Base-by-base conservation (phyloP, 2,888 invertebrate genomes). In the Gryllus longicercus region DNA sequence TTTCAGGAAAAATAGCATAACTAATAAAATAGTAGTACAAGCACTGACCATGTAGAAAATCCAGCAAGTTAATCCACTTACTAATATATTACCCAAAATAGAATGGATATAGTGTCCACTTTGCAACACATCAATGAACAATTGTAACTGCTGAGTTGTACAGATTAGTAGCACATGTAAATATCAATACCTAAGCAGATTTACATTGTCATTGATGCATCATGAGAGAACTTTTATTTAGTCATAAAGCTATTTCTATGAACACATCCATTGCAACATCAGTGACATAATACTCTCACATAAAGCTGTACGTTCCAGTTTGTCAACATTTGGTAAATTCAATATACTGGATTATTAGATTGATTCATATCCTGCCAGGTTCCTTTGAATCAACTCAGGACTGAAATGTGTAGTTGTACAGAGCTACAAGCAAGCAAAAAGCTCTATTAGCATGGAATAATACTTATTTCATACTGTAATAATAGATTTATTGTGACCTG, bases 401-500 rank as follows among this genome's bases (percentile, higher is more conserved):
- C 77, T 81, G 82, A 81, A 82, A 82, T 82, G 81, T 80, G 81
- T 81, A 81, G 79, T 74, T 23, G 51, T 81, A 63, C 76, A 75
- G 50, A 21, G 50, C 81, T 81, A 81, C 78, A 76, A 80, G 79
- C 74, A 82, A 82, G 82, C 82, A 80, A 81, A 75, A 82, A 82
- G 82, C 82, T 81, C 81, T 82, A 81, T 79, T 81, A 82, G 82
- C 82, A 82, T 81, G 80, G 82, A 82, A 82, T 81, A 81, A 81
- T 78, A 81, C 76, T 81, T 76, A 74, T 75, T 77, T 80, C 75
- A 51, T 38, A 38, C 38, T 38, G 38, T 38, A 38, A 38, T 38
- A 38, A 38, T 38, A 38, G 38, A 38, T 38, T 49, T 74, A 80
- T 81, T 80, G 76, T 75, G 76, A 78, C 49, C n/a, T 50, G 50